Evolutionary conservation across 2,888 invertebrate genomes (phyloP).

Genomic region (Mantis religiosa): DNA sequence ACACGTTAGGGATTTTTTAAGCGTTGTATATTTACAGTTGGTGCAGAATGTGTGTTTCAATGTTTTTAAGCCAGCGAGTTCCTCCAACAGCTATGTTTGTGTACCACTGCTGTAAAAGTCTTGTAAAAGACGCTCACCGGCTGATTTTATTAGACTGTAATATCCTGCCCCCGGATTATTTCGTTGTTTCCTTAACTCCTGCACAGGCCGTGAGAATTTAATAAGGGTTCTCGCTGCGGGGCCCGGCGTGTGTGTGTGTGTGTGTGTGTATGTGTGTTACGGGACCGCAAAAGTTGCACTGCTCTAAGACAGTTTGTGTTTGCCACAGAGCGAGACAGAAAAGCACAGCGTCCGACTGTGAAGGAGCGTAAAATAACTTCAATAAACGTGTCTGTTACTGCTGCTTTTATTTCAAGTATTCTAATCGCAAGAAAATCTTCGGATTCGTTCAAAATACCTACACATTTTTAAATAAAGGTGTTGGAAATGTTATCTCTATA

Average conservation of each 20-base stretch:
- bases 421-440: no score
- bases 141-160: slow-evolving; percentile 16
- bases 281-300: not conserved
- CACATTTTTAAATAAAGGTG: no score
- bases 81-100: not conserved
- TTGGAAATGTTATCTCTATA: no score
- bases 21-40: no score
- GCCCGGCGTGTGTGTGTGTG: not conserved
- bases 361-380: not conserved
- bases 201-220: slow-evolving; percentile 13
- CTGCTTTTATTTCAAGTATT: no score
- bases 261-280: not conserved
- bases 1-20: no score
- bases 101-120: not conserved
- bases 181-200: slow-evolving; percentile 13
- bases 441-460: no score
- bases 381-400: no score
- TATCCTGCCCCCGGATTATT: slow-evolving; percentile 13
- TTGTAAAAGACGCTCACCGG: not conserved
- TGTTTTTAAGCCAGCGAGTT: not conserved
- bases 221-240: slow-evolving; percentile 9
- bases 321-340: not conserved
- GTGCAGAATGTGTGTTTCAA: not conserved
- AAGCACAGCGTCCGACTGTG: not conserved
- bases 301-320: not conserved